Evolutionary conservation across 2,888 invertebrate genomes (phyloP).

Genomic region (Pollenia angustigena): DNA sequence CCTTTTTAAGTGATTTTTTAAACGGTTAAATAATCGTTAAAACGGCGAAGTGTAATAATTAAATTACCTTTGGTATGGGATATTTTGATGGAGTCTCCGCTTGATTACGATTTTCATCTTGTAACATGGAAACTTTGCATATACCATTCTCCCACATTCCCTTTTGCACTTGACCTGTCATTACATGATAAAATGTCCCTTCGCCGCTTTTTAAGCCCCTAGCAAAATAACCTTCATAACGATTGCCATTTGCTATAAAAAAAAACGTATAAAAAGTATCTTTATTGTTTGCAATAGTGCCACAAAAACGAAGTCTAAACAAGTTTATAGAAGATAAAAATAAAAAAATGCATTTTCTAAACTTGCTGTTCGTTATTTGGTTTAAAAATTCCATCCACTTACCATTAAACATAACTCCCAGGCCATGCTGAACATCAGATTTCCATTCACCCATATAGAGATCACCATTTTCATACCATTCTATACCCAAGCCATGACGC

Average conservation of each 20-base stretch:
- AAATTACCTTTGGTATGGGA: conserved; percentile 78
- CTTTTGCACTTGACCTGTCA: conserved; percentile 83
- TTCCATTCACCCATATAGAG: conserved; percentile 83
- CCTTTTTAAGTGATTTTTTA: no score
- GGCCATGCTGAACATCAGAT: conserved; percentile 79
- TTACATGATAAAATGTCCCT: conserved; percentile 81
- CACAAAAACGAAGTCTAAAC: not conserved
- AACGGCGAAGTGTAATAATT: not conserved
- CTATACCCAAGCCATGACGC: conserved; percentile 81
- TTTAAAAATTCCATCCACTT: not conserved
- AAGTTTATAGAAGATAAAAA: no score
- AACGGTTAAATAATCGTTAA: no score
- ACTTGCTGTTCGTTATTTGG: no score
- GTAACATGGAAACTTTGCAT: conserved; percentile 79
- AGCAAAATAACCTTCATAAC: conserved; percentile 82
- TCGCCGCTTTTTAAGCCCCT: conserved; percentile 82
- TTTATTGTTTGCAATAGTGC: not conserved
- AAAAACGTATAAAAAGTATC: not conserved
- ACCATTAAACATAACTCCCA: conserved; percentile 82
- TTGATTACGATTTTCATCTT: conserved; percentile 80
- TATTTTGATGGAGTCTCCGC: conserved; percentile 77
- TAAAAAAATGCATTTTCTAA: no score
- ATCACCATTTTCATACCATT: conserved; percentile 80
- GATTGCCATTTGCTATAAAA: conserved; percentile 81
- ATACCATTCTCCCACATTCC: conserved; percentile 82